phyloP scores from a whole-genome alignment of 2,113 vertebrate species.

The Zingel zingel region DNA sequence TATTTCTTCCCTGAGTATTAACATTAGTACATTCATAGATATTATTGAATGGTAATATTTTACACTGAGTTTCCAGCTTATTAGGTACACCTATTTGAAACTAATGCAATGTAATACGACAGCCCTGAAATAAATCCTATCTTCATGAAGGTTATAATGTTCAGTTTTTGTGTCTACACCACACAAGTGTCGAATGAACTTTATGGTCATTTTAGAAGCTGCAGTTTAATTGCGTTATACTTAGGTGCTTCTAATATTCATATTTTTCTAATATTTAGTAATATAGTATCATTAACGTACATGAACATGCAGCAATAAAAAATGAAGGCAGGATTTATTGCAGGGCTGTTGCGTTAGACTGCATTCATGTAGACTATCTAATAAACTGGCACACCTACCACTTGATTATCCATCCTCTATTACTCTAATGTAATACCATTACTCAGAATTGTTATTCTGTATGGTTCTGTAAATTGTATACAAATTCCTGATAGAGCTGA shows the following conservation, averaged over 20 bases:
- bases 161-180: not conserved
- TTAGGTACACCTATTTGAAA: not conserved
- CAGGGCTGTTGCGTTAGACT: not conserved
- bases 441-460: not conserved
- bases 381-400: not conserved
- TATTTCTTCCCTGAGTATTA: not conserved
- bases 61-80: not conserved
- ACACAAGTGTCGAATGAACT: not conserved
- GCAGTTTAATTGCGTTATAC: not conserved
- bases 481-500: constrained; percentile 4
- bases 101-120: not conserved
- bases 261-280: too few relatives aligned
- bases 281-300: too few relatives aligned
- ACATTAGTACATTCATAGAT: not conserved
- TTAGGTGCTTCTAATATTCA: not conserved
- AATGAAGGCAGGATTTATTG: not conserved
- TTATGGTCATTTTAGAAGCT: not conserved
- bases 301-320: too few relatives aligned
- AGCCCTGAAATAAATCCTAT: not conserved
- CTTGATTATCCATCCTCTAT: too few relatives aligned
- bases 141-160: not conserved
- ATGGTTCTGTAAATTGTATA: not conserved
- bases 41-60: not conserved
- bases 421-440: not conserved
- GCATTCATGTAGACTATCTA: not conserved